Percentiles rank a stretch among this genome's conserved stretches.
phyloP scores from a whole-genome alignment of 2,888 invertebrate genomes.

The Fragum whitleyi region DNA sequence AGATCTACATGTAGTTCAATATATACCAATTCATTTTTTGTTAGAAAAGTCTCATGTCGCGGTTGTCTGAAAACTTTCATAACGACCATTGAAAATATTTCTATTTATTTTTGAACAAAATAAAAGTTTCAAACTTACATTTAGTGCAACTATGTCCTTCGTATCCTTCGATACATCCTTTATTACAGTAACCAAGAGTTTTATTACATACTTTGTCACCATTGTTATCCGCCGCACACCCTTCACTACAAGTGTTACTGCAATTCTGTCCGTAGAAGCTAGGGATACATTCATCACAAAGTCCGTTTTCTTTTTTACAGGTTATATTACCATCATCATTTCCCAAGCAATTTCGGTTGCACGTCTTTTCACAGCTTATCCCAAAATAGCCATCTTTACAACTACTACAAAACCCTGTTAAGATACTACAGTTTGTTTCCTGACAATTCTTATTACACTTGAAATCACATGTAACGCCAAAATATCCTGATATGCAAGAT shows the following conservation, averaged over 20 bases:
- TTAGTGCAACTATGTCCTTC: neutral
- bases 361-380: neutral
- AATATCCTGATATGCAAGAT: too few relatives aligned
- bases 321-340: neutral
- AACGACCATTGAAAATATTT: too few relatives aligned
- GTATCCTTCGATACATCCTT: neutral
- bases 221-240: neutral
- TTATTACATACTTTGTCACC: neutral
- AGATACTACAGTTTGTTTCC: too few relatives aligned
- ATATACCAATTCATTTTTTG: too few relatives aligned
- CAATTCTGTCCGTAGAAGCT: neutral
- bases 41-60: too few relatives aligned
- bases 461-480: too few relatives aligned
- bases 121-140: too few relatives aligned
- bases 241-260: neutral
- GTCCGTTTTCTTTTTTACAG: neutral
- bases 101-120: too few relatives aligned
- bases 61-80: too few relatives aligned
- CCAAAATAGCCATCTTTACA: neutral
- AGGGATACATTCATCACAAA: neutral
- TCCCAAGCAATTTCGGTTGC: neutral
- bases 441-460: too few relatives aligned
- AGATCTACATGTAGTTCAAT: too few relatives aligned
- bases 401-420: neutral
- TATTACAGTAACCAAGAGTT: neutral